Evolutionary conservation across 37 sponge, comb jelly and placozoan species (phyloP).

Genomic region (Eunapius fragilis): DNA sequence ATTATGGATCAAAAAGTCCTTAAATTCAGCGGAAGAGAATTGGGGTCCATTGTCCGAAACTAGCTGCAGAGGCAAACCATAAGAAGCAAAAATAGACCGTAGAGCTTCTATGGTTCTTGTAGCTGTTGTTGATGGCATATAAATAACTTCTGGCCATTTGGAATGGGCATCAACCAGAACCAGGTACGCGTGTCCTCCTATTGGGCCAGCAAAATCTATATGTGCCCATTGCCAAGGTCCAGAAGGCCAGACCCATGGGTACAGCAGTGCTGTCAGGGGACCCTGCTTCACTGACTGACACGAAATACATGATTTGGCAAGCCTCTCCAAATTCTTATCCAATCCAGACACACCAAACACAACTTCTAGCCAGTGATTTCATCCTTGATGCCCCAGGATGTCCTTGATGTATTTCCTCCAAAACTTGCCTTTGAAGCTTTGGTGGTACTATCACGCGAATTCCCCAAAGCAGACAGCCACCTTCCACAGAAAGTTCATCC

Average conservation of each 20-base stretch:
- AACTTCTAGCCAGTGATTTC: too few species aligned
- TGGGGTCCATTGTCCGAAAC: slow-evolving; percentile 37
- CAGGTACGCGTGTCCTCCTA: background rate
- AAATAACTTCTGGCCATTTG: slow-evolving; percentile 22
- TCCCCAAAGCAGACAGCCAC: slow-evolving; percentile 1
- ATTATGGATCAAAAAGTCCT: slow-evolving; percentile 6
- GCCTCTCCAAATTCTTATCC: slow-evolving; percentile 1
- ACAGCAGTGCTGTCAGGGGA: background rate
- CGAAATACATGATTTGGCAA: background rate
- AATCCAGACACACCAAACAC: background rate
- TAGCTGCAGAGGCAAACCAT: slow-evolving; percentile 23
- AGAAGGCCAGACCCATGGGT: slow-evolving; percentile 21
- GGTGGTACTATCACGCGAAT: background rate
- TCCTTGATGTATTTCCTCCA: background rate
- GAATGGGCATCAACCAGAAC: slow-evolving; percentile 47
- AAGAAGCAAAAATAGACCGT: slow-evolving; percentile 18
- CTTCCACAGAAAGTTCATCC: slow-evolving; percentile 6
- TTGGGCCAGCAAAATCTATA: slow-evolving; percentile 27
- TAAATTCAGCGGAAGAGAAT: slow-evolving; percentile 15
- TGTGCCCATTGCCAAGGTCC: slow-evolving; percentile 15
- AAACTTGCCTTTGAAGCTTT: background rate
- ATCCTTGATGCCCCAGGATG: too few species aligned
- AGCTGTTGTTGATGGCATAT: slow-evolving; percentile 18
- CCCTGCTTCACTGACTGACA: too few species aligned
- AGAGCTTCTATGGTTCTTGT: background rate